Percentiles rank a stretch among this genome's conserved stretches.
Conservation (phyloP, 1,140 invertebrate species). For the honey bee (Apis mellifera) region DNA sequence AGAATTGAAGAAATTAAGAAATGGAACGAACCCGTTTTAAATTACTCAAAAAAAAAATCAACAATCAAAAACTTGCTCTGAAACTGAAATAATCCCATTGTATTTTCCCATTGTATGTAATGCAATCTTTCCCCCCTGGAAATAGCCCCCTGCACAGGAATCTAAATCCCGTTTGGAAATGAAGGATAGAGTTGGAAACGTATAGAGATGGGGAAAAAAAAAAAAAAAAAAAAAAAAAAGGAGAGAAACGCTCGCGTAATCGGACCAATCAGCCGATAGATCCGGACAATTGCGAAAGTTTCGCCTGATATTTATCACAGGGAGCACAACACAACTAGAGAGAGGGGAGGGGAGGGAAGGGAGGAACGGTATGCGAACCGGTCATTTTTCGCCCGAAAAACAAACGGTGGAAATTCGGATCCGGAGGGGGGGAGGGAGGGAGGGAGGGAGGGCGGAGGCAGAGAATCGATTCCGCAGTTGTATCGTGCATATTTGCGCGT, state of each 20-base stretch:
- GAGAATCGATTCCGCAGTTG: slow-evolving; percentile 10
- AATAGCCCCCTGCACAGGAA: no score
- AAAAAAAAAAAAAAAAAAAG: background rate
- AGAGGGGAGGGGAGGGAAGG: no score
- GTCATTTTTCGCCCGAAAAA: slow-evolving; percentile 21
- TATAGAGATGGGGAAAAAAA: background rate
- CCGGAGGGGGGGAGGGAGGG: background rate
- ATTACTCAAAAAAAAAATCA: no score
- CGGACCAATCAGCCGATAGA: background rate
- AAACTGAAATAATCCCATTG: no score
- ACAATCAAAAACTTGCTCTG: no score
- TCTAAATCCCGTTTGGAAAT: background rate
- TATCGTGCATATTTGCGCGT: slow-evolving; percentile 53
- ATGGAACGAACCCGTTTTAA: no score
- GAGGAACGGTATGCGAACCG: background rate
- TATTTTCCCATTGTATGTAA: no score
- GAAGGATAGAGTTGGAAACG: background rate
- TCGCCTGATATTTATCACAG: background rate
- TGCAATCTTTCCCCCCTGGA: no score
- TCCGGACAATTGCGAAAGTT: background rate
- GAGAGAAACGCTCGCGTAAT: no score
- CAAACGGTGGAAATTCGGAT: background rate
- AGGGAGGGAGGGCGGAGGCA: no score
- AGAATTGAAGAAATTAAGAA: no score
- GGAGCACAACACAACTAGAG: background rate